Evolutionary conservation across 2,888 invertebrate species (phyloP).

Genomic region (Latrodectus hesperus): DNA sequence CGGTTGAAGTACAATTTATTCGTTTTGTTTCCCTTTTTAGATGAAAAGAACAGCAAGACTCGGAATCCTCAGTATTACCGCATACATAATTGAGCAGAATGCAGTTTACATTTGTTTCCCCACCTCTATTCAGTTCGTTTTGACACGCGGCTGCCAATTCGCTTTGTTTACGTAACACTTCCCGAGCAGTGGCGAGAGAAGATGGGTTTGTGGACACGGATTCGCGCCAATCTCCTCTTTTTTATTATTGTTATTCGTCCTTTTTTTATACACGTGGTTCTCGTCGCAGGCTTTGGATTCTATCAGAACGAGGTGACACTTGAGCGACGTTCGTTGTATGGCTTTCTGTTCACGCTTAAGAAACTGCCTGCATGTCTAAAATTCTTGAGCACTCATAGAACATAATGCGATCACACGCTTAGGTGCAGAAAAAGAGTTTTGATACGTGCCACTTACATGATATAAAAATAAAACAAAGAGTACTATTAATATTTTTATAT

Average conservation of each 20-base stretch:
- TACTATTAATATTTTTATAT: too few species aligned
- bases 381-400: too few species aligned
- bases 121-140: not conserved
- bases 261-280: too few species aligned
- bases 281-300: too few species aligned
- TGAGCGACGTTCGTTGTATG: not conserved
- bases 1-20: not conserved
- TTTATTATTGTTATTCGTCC: too few species aligned
- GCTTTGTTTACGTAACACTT: not conserved
- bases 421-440: too few species aligned
- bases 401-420: too few species aligned
- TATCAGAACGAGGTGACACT: not conserved
- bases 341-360: not conserved
- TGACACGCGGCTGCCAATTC: not conserved
- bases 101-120: not conserved
- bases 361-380: not conserved
- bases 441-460: too few species aligned
- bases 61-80: not conserved
- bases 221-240: too few species aligned
- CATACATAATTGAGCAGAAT: constrained; percentile 33
- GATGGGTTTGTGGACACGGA: too few species aligned
- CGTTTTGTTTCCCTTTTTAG: not conserved
- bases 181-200: not conserved
- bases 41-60: not conserved
- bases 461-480: too few species aligned